A percentile compares a stretch with the other conserved stretches of the same genome.
Evolutionary conservation across 37 sponge, comb jelly and placozoan species (phyloP).

Genomic region (Amphimedon queenslandica): DNA sequence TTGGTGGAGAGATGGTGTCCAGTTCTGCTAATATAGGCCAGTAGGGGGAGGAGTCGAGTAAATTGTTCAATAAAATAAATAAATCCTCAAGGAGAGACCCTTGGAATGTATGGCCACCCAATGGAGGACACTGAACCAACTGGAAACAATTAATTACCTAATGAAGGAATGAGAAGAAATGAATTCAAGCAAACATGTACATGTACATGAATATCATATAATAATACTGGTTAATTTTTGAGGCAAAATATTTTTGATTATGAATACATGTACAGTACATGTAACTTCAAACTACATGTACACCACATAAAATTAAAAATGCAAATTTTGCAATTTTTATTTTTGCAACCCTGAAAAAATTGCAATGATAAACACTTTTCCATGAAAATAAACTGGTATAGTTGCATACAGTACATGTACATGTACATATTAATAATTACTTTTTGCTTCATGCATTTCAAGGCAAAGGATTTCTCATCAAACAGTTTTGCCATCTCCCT

Average conservation of each 20-base stretch:
- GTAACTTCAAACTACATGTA: no score
- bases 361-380: no score
- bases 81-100: constrained; percentile 36
- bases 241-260: no score
- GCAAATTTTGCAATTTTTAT: no score
- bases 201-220: no score
- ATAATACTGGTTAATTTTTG: no score
- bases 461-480: constrained; percentile 13
- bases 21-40: constrained; percentile 3
- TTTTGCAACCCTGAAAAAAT: no score
- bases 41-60: constrained; percentile 18
- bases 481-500: constrained; percentile 10
- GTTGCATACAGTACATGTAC: no score
- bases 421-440: no score
- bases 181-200: neutral
- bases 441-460: constrained; percentile 8
- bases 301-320: no score
- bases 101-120: constrained; percentile 13
- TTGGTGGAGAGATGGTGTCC: neutral
- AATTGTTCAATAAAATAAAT: constrained; percentile 16
- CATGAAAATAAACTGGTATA: no score
- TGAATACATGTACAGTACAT: no score
- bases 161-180: neutral
- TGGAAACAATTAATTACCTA: neutral
- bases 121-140: neutral